A percentile compares a stretch with the other conserved stretches of the same genome.
These are phyloP conservation scores for Leptocoma aspasia DNA, from an alignment of 2,113 vertebrate species.

Conservation along the genomic window DNA sequence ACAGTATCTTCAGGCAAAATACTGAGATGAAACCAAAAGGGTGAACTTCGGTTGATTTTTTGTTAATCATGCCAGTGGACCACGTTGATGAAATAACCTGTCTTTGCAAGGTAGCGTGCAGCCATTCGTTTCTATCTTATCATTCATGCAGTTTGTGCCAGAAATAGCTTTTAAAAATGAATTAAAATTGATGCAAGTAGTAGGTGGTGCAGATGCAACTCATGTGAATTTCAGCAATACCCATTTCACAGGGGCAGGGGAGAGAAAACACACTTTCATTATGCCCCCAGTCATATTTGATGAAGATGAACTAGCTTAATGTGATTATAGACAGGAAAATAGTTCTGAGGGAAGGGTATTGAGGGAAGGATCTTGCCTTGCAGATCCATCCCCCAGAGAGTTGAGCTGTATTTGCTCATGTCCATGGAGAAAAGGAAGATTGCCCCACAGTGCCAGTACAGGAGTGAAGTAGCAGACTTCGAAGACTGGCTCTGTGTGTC, in stretches of 20 bases:
- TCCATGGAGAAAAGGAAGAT: not conserved
- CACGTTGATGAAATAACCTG: not conserved
- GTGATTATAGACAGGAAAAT: not conserved
- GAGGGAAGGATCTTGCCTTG: not conserved
- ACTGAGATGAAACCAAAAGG: not conserved
- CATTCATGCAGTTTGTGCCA: not conserved
- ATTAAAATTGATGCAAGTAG: not conserved
- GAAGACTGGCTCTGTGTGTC: rapidly evolving
- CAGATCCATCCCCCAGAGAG: not conserved
- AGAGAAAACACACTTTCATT: not conserved
- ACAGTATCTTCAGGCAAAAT: not conserved
- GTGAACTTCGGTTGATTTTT: not conserved
- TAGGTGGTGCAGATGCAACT: not conserved
- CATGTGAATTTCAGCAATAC: not conserved
- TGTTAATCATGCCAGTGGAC: conserved; percentile 10
- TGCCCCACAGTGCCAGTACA: not conserved
- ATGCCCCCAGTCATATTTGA: not conserved
- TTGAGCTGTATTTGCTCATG: not conserved
- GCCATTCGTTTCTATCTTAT: not conserved
- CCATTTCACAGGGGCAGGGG: not conserved
- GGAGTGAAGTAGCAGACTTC: not conserved
- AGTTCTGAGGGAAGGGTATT: not conserved
- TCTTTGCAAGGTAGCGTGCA: not conserved
- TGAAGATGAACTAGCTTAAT: not conserved
- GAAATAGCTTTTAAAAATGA: not conserved